A percentile compares a stretch with the other conserved stretches of the same genome.
Conservation (phyloP, 2,113 vertebrate genomes). For the Pongo abelii region DNA sequence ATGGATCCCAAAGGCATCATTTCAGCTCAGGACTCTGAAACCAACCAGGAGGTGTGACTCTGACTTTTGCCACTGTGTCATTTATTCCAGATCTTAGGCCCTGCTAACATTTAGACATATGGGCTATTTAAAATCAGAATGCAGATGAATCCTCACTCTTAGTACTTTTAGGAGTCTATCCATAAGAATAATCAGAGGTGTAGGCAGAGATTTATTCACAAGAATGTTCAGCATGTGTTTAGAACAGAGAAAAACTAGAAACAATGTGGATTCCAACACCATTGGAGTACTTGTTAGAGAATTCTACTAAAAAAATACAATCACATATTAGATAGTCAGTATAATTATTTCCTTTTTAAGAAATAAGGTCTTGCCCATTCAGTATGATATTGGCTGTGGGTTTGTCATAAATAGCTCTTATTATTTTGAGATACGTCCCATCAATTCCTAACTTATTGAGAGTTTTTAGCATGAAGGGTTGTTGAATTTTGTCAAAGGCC, state of each 20-base stretch:
- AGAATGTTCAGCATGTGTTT: not conserved
- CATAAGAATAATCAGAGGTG: not conserved
- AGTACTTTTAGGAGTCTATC: not conserved
- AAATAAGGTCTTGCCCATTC: too few species aligned
- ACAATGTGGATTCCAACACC: not conserved
- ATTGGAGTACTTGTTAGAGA: not conserved
- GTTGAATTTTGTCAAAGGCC: too few species aligned
- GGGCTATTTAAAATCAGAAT: not conserved
- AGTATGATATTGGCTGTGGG: too few species aligned
- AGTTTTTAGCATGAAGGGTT: too few species aligned
- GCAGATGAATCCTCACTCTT: not conserved
- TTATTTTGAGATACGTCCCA: too few species aligned
- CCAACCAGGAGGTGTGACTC: not conserved
- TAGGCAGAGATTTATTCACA: not conserved
- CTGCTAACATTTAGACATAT: not conserved
- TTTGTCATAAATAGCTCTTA: too few species aligned
- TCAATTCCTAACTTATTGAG: too few species aligned
- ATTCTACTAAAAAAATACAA: not conserved
- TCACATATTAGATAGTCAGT: not conserved
- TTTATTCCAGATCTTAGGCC: not conserved
- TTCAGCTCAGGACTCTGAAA: not conserved
- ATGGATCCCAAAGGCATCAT: not conserved
- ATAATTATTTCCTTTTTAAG: not conserved
- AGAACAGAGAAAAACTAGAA: not conserved
- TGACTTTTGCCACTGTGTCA: not conserved